Evolutionary conservation across 23 tunicate genomes (phyloP).

Genomic region (Ciona savignyi): DNA sequence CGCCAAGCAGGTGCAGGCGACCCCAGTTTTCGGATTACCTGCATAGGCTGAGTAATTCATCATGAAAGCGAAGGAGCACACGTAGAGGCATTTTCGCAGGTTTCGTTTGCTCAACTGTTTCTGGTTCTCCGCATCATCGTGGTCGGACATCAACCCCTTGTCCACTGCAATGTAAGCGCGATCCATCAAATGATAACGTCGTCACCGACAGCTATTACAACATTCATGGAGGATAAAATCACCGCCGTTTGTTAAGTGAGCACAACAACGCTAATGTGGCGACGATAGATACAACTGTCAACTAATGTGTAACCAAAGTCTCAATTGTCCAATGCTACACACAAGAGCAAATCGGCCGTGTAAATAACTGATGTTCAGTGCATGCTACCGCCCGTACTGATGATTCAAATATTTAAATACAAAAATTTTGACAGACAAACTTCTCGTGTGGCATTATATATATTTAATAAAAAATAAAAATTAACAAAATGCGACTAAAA

Average conservation of each 20-base stretch:
- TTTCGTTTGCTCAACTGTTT: constrained; percentile 10
- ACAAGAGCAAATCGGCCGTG: no score
- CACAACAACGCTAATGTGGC: not conserved
- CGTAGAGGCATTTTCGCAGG: constrained; percentile 22
- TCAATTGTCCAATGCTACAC: not conserved
- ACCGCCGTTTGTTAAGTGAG: not conserved
- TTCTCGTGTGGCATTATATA: no score
- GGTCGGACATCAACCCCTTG: not conserved
- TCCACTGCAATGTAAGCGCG: not conserved
- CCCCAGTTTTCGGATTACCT: constrained; percentile 30
- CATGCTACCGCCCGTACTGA: no score
- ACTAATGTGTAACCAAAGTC: not conserved
- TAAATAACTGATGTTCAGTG: no score
- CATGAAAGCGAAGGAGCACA: constrained; percentile 55
- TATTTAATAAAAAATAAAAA: no score
- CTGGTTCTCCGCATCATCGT: not conserved
- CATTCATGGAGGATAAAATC: not conserved
- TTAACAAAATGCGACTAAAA: no score
- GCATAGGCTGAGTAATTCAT: constrained; percentile 69
- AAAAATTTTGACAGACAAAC: no score
- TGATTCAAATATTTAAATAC: no score
- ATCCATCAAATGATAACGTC: not conserved
- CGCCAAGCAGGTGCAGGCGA: not conserved
- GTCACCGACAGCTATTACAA: not conserved
- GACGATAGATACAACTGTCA: not conserved